These are phyloP conservation scores for Oxystoma pomonae DNA, from an alignment of 2,888 invertebrate species.

Conservation along the genomic window DNA sequence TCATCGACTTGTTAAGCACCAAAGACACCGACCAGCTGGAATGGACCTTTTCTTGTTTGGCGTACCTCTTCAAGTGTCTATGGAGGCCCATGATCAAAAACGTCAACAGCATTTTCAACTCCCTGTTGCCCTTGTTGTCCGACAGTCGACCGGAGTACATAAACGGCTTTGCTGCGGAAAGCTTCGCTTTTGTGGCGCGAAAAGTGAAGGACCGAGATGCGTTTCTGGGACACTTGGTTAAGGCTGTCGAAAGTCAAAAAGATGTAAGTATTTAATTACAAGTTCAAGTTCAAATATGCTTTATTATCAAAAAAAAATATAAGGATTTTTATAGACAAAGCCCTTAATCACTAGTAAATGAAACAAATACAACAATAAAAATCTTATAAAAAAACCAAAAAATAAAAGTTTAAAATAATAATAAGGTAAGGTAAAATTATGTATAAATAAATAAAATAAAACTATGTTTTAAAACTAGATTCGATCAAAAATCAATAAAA, in stretches of 20 bases:
- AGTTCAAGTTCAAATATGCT: no score
- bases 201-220: conserved; percentile 77
- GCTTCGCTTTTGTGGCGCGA: conserved; percentile 91
- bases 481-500: no score
- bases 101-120: conserved; percentile 66
- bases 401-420: no score
- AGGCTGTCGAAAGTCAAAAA: conserved; percentile 60
- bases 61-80: conserved; percentile 86
- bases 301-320: no score
- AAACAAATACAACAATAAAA: no score
- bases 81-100: conserved; percentile 81
- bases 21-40: conserved; percentile 84
- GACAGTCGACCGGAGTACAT: conserved; percentile 78
- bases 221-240: conserved; percentile 67
- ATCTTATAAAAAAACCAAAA: neutral
- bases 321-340: no score
- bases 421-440: no score
- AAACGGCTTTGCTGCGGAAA: conserved; percentile 91
- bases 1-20: conserved; percentile 67
- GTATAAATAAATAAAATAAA: no score
- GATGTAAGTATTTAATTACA: conserved; percentile 56
- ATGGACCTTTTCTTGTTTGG: conserved; percentile 79
- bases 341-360: no score
- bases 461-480: no score
- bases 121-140: conserved; percentile 71